These are phyloP conservation scores for Heliocidaris erythrogramma DNA, from an alignment of 35 echinoderm and acorn worm genomes.

Conservation along the genomic window DNA sequence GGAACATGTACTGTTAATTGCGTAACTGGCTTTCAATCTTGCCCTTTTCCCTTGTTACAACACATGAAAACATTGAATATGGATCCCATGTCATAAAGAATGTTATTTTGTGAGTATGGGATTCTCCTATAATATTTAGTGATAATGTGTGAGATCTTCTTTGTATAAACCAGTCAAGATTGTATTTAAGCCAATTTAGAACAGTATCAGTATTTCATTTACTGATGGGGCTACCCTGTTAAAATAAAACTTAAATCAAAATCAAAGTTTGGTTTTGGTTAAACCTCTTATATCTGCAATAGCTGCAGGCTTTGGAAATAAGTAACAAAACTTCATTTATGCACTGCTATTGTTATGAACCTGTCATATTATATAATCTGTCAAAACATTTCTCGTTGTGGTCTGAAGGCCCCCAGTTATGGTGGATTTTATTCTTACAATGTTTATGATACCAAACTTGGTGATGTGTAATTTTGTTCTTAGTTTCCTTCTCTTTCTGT, in stretches of 20 bases:
- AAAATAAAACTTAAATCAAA: no score
- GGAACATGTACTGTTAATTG: background rate
- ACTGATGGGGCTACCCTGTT: no score
- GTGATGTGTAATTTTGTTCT: background rate
- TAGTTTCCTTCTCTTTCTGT: background rate
- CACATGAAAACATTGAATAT: background rate
- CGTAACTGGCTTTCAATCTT: background rate
- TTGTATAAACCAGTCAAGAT: no score
- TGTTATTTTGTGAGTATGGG: background rate
- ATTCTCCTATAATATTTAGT: background rate
- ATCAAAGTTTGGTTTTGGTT: no score
- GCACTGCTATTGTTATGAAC: background rate
- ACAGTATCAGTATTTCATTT: no score
- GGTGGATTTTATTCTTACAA: background rate
- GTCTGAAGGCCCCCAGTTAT: background rate
- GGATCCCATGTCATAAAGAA: background rate
- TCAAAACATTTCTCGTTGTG: background rate
- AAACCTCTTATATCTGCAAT: no score
- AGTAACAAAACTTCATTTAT: background rate
- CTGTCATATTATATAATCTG: background rate
- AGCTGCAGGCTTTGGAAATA: no score
- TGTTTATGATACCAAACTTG: background rate
- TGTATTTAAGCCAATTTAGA: no score
- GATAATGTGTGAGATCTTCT: background rate
- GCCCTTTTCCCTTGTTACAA: background rate